Evolutionary conservation across 2,888 invertebrate genomes (phyloP).

Genomic region (Cryptocephalus primarius): DNA sequence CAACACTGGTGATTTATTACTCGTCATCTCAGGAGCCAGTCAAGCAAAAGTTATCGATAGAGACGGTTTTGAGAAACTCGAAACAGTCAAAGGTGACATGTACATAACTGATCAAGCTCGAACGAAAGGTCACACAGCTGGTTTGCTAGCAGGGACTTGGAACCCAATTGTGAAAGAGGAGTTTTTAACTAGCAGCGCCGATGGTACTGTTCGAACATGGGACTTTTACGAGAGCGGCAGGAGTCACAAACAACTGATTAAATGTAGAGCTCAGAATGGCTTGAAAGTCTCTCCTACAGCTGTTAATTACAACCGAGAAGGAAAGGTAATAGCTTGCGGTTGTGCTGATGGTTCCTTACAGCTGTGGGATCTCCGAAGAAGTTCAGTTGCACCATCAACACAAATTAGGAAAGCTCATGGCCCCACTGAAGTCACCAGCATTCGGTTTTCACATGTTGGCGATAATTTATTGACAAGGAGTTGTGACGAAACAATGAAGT

Average conservation of each 20-base stretch:
- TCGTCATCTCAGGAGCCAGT: constrained; percentile 85
- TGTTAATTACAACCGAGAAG: constrained; percentile 52
- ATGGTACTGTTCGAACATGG: constrained; percentile 92
- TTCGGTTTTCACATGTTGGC: constrained; percentile 83
- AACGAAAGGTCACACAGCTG: constrained; percentile 88
- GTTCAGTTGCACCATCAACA: constrained; percentile 77
- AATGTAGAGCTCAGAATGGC: constrained; percentile 78
- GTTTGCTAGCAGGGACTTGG: constrained; percentile 82
- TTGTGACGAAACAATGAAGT: constrained; percentile 86
- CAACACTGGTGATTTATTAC: constrained; percentile 83
- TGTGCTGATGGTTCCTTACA: constrained; percentile 94
- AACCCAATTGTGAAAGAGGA: constrained; percentile 85
- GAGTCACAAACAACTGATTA: constrained; percentile 73
- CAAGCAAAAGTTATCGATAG: constrained; percentile 81
- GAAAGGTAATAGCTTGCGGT: constrained; percentile 78
- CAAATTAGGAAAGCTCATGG: constrained; percentile 72
- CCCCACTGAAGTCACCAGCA: constrained; percentile 69
- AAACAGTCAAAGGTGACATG: constrained; percentile 72
- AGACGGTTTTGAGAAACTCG: constrained; percentile 86
- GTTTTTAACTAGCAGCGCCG: constrained; percentile 89
- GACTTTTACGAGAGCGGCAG: constrained; percentile 61
- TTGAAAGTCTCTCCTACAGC: constrained; percentile 76
- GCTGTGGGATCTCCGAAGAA: constrained; percentile 92
- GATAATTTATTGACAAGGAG: constrained; percentile 67
- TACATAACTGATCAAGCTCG: constrained; percentile 90